Base-by-base conservation (phyloP, 1,140 invertebrate species). In the Gonioctena quinquepunctata region DNA sequence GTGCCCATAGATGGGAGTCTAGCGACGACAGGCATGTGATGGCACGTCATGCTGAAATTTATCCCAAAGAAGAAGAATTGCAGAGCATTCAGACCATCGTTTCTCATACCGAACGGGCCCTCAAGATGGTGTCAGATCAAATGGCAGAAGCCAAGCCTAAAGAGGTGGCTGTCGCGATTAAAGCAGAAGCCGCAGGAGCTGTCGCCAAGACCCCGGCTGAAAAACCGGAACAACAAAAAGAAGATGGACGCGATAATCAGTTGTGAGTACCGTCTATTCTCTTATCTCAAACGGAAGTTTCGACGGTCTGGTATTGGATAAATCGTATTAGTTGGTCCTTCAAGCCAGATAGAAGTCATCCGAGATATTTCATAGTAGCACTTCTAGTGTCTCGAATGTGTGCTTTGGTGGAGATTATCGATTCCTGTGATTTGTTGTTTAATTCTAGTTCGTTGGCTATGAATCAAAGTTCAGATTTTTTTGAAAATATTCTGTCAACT, bases 11-110 rank as follows among this genome's bases (percentile, higher is more conserved):
- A 69, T 91, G 92, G 6, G 96, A 98, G 83, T 94, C 94, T 3
- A 91, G 90, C 49, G 97, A 99, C 84, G 97, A 99, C 85, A 89
- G 95, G 28, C 96, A 99, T 85, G 94, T 99, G 56, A 90, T 96
- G 79, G 91, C 94, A 22, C 95, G 95, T 79, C 96, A 98, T 83
- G 90, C 92, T 2, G 91, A 93, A 66, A 97, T 99, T 72, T 98
- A 97, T 88, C 96, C 96, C 1, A 92, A 93, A 78, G 96, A 98
- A 83, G 90, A 91, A 69, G 96, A 98, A 86, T 85, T 98, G 65
- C 90, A 94, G 81, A 89, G 92, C 66, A 95, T 98, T 56, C 96
- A 98, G 82, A 92, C 93, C 78, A 93, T 96, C 74, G 96, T 99
- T 7, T 94, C 94, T 0, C 92, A 95, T 77, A 95, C 94, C n/a